Evolutionary conservation across 1,140 invertebrate genomes (phyloP).

Genomic region (Papilio helenus): DNA sequence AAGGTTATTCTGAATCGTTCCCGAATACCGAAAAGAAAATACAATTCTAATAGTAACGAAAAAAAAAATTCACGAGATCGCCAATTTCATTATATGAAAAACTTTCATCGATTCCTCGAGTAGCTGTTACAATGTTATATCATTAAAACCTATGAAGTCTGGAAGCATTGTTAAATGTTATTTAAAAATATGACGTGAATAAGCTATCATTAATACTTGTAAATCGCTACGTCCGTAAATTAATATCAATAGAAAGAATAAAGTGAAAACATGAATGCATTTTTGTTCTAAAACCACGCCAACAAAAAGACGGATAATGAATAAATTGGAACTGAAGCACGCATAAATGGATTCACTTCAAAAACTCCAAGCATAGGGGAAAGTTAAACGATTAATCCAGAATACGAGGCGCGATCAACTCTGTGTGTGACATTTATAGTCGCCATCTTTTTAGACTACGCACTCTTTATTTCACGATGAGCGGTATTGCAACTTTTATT

Average conservation of each 20-base stretch:
- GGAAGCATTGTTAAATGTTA: too few species aligned
- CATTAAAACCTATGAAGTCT: too few species aligned
- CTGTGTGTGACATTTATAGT: conserved; percentile 20
- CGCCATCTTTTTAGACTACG: neutral
- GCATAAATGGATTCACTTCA: conserved; percentile 10
- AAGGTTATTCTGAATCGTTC: neutral
- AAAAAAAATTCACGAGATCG: too few species aligned
- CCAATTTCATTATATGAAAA: too few species aligned
- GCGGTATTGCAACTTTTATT: neutral
- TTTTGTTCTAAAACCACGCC: neutral
- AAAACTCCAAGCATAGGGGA: neutral
- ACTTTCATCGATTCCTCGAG: too few species aligned
- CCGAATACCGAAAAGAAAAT: neutral
- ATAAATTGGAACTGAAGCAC: conserved; percentile 13
- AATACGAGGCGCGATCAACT: conserved; percentile 18
- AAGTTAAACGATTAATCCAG: conserved; percentile 25
- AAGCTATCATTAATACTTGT: too few species aligned
- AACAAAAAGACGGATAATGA: conserved; percentile 4
- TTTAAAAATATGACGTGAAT: too few species aligned
- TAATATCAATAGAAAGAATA: too few species aligned
- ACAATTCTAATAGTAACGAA: neutral
- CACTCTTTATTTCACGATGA: neutral
- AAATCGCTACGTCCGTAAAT: too few species aligned
- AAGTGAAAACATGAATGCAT: neutral
- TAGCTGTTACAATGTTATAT: too few species aligned